Conservation (phyloP, 2,888 invertebrate species). For the Phrixothrix hirtus region DNA sequence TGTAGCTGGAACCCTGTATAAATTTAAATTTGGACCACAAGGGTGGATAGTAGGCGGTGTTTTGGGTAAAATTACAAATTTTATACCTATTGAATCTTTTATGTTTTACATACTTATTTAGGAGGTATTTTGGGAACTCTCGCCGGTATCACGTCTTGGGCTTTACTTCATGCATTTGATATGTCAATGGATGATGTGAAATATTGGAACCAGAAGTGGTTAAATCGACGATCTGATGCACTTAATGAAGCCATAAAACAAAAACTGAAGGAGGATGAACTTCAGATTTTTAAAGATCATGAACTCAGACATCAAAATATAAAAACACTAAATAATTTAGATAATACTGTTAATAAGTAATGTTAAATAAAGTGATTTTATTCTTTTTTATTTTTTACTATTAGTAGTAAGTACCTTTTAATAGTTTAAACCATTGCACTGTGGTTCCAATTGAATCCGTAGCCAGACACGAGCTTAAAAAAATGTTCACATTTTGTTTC, state of each 20-base stretch:
- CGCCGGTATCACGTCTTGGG: conserved; percentile 62
- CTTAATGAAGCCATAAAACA: conserved; percentile 46
- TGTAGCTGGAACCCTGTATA: conserved; percentile 69
- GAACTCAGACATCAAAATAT: conserved; percentile 29
- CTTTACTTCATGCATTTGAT: conserved; percentile 63
- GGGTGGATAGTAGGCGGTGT: conserved; percentile 70
- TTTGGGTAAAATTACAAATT: conserved; percentile 58
- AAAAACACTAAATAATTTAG: conserved; percentile 10
- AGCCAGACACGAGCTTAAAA: no score
- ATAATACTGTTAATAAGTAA: conserved; percentile 5
- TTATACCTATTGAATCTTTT: background rate
- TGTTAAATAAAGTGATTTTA: conserved; percentile 6
- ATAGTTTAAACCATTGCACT: no score
- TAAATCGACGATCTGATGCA: conserved; percentile 49
- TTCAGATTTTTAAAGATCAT: conserved; percentile 28
- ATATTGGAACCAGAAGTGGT: conserved; percentile 62
- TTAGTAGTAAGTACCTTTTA: background rate
- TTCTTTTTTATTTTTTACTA: background rate
- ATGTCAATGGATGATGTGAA: conserved; percentile 67
- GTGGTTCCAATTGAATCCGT: no score
- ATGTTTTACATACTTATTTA: conserved; percentile 45
- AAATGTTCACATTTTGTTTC: no score
- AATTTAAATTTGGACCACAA: conserved; percentile 68
- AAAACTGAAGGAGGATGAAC: conserved; percentile 44
- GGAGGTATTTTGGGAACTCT: conserved; percentile 64